Evolutionary conservation across 1,140 invertebrate genomes (phyloP), one percentile per base, ranked within the genome.

Genomic region (Macrobrachium nipponense): DNA sequence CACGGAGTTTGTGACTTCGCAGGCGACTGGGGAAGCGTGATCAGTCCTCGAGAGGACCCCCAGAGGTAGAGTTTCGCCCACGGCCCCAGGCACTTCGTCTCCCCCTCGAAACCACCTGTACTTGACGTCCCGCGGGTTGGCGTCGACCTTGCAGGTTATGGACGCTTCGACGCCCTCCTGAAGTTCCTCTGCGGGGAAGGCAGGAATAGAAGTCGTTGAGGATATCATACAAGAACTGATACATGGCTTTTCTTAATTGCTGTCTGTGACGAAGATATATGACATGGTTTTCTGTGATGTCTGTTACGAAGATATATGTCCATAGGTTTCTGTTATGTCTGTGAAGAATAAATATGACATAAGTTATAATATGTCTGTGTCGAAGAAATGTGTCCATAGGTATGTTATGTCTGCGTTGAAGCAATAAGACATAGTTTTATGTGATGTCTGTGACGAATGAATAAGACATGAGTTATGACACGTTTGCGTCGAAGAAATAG

Each of bases 71-170:
- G 82, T 85, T 10, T 78, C 59, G 4, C 80, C 82, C 0, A 27
- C 72, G 62, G 73, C 86, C n/a, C 82, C 86, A 8, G 80, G n/a
- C 20, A 89, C 72, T 73, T 87, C 79, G 10, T 78, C 73, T 6
- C 88, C 86, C 5, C 79, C 82, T 14, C 88, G 51, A 18, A 89
- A 87, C 88, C 88, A 89, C 17, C 70, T 27, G 27, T 97, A 98
- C 44, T 93, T 93, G 60, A 97, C 94, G 58, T 95, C 93, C 1
- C 93, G 90, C 2, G 97, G 97, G 93, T 98, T 98, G 1, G 96
- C 96, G 80, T 97, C 95, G 2, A 96, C 96, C 85, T 94, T 92
- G 90, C 97, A 99, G 64, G 93, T 95, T 88, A 98, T 94, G 90
- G 94, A 92, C 5, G 98, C 95, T 90, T 96, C 95, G 80, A 94